Percentiles rank a stretch among this genome's conserved stretches.
Evolutionary conservation across 1,140 invertebrate genomes (phyloP).

Genomic region (Ostrea denselamellosa): DNA sequence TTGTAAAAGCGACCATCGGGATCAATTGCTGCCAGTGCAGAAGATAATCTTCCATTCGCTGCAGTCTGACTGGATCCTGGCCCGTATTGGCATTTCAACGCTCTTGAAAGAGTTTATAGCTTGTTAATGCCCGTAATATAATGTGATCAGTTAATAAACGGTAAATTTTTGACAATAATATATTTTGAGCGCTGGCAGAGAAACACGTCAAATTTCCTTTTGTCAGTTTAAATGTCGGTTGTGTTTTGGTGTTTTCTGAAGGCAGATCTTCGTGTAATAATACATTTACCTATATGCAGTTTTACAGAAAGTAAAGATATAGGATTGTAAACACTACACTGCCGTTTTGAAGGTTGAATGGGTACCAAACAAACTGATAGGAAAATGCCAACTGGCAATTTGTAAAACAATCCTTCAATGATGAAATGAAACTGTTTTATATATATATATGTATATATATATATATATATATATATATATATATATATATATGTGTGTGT

Average conservation of each 20-base stretch:
- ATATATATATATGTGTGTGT: too few species aligned
- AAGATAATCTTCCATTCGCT: not conserved
- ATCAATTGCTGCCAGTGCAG: not conserved
- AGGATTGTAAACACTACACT: too few species aligned
- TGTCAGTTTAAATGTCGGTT: not conserved
- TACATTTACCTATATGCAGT: too few species aligned
- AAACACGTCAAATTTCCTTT: conserved; percentile 34
- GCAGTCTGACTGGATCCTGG: not conserved
- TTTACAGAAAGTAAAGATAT: too few species aligned
- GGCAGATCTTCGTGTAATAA: not conserved
- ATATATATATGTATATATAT: too few species aligned
- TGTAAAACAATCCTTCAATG: too few species aligned
- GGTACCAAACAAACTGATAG: too few species aligned
- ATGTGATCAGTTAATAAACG: conserved; percentile 33
- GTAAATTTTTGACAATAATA: conserved; percentile 10
- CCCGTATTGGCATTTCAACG: not conserved
- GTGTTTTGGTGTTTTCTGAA: not conserved
- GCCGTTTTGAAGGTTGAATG: too few species aligned
- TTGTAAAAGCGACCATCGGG: conserved; percentile 6
- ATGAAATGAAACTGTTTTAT: too few species aligned
- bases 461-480: too few species aligned
- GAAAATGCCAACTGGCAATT: too few species aligned
- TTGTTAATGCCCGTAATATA: not conserved
- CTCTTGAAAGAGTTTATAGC: conserved; percentile 9
- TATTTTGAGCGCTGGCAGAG: conserved; percentile 1